Conservation (phyloP, 2,113 vertebrate genomes). For the Neodon shergylaensis region DNA sequence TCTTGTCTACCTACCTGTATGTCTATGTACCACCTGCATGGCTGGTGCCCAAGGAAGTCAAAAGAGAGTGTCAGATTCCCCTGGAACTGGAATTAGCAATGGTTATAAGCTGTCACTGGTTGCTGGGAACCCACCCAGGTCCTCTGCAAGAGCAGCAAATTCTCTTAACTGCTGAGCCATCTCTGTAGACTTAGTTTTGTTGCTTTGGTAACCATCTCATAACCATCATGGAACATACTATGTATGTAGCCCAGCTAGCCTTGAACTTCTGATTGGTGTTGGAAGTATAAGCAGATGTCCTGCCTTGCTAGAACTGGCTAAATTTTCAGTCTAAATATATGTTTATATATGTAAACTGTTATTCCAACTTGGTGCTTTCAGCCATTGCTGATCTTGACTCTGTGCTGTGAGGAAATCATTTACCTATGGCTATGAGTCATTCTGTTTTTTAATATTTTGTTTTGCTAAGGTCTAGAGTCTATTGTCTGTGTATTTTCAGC, state of each 20-base stretch:
- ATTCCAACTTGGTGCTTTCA: background rate
- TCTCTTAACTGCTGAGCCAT: background rate
- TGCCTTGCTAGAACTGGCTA: background rate
- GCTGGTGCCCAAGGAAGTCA: background rate
- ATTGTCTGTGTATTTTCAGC: background rate
- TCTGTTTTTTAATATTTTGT: conserved; percentile 21
- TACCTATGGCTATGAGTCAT: background rate
- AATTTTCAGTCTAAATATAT: background rate
- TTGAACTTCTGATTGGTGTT: background rate
- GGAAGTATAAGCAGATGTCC: background rate
- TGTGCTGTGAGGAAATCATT: background rate
- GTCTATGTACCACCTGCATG: background rate
- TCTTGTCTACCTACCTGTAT: background rate
- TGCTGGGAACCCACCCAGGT: background rate
- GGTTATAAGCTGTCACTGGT: background rate
- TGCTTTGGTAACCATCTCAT: background rate
- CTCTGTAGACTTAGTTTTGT: background rate
- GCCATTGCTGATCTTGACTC: background rate
- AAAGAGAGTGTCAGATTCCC: background rate
- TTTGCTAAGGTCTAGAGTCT: background rate
- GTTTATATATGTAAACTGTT: background rate
- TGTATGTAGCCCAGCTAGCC: background rate
- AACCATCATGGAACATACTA: too few species aligned
- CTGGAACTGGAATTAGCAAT: too few species aligned
- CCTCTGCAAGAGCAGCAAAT: background rate